Percentiles rank a stretch among this genome's conserved stretches.
These are phyloP conservation scores for Ophion ellenae DNA, from an alignment of 2,888 invertebrate species.

Conservation along the genomic window DNA sequence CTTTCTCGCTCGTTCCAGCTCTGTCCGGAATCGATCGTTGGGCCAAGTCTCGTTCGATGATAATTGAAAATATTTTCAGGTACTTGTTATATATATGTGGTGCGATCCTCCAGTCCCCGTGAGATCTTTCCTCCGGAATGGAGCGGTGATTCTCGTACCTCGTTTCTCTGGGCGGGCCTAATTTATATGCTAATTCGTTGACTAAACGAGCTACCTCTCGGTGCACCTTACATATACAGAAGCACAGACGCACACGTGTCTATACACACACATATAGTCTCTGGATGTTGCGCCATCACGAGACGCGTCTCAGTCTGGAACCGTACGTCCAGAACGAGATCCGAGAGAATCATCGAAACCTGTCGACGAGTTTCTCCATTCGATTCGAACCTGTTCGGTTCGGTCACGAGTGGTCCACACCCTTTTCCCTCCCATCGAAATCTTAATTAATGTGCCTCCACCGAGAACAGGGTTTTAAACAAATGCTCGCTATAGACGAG, in stretches of 20 bases:
- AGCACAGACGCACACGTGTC: background rate
- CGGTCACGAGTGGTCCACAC: constrained; percentile 27
- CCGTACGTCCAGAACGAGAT: constrained; percentile 32
- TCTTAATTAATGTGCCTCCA: constrained; percentile 29
- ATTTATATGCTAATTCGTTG: constrained; percentile 80
- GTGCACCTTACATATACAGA: constrained; percentile 25
- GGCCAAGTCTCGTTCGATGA: constrained; percentile 69
- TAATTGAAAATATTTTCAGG: constrained; percentile 76
- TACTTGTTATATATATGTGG: constrained; percentile 53
- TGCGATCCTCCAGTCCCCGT: constrained; percentile 52
- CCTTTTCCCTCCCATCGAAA: background rate
- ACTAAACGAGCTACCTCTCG: constrained; percentile 68
- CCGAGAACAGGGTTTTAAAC: constrained; percentile 8
- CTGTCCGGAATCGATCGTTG: constrained; percentile 51
- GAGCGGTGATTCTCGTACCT: constrained; percentile 56
- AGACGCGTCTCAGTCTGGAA: constrained; percentile 50
- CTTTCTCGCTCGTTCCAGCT: constrained; percentile 36
- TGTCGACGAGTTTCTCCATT: constrained; percentile 46
- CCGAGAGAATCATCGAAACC: constrained; percentile 45
- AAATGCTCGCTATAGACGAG: background rate
- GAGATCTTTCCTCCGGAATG: constrained; percentile 39
- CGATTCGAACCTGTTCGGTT: constrained; percentile 49
- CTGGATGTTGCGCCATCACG: constrained; percentile 35
- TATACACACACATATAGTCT: constrained; percentile 17
- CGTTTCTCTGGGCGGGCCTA: constrained; percentile 72